Evolutionary conservation across 2,888 invertebrate species (phyloP).

Genomic region (Mesorhabditis sp.): DNA sequence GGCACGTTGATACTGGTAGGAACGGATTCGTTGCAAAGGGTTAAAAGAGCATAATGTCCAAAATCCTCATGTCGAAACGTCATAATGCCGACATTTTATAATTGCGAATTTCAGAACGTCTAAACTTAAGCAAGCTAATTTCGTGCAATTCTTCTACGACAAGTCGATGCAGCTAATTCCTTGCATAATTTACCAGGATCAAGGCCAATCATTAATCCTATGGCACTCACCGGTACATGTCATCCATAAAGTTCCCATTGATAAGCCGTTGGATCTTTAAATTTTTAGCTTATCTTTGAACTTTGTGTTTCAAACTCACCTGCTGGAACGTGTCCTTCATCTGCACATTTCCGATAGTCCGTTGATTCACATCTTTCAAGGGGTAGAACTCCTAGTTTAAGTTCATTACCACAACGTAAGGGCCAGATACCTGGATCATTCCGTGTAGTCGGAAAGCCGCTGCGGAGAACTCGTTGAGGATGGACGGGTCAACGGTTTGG

Average conservation of each 20-base stretch:
- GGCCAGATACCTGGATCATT: conserved; percentile 73
- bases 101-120: too few relatives aligned
- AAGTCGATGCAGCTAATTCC: too few relatives aligned
- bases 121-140: too few relatives aligned
- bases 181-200: too few relatives aligned
- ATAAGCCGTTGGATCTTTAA: conserved; percentile 22
- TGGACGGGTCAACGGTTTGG: conserved; percentile 75
- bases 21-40: too few relatives aligned
- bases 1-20: too few relatives aligned
- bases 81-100: too few relatives aligned
- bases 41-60: too few relatives aligned
- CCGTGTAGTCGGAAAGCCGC: conserved; percentile 90
- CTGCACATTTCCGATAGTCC: conserved; percentile 32
- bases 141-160: too few relatives aligned
- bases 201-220: too few relatives aligned
- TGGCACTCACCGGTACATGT: conserved; percentile 26
- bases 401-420: too few relatives aligned
- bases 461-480: conserved; percentile 92
- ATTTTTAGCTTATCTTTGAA: not conserved
- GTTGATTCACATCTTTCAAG: conserved; percentile 37
- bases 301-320: not conserved
- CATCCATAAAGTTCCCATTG: conserved; percentile 20
- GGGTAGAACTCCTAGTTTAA: conserved; percentile 42
- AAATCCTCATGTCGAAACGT: too few relatives aligned
- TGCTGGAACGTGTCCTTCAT: conserved; percentile 35